phyloP scores from a whole-genome alignment of 2,888 invertebrate species.

The Hermaeophaga mercurialis region DNA sequence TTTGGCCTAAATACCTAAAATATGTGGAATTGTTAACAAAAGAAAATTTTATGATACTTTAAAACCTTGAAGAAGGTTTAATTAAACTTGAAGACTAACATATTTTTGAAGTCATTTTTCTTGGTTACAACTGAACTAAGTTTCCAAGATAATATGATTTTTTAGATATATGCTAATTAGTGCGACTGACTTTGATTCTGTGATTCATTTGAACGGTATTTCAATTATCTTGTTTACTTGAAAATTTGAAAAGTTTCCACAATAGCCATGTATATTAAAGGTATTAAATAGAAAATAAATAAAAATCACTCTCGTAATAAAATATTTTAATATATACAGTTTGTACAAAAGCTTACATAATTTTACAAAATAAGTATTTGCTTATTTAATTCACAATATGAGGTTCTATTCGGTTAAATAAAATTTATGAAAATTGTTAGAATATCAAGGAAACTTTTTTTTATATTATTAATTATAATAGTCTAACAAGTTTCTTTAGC shows the following conservation, averaged over 20 bases:
- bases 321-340: constrained; percentile 54
- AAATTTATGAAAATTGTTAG: constrained; percentile 13
- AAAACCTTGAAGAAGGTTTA: no score
- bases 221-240: constrained; percentile 13
- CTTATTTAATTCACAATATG: constrained; percentile 42
- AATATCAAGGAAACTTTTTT: constrained; percentile 14
- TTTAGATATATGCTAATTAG: not conserved
- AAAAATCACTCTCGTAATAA: constrained; percentile 43
- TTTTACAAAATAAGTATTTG: constrained; percentile 45
- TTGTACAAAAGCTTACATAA: constrained; percentile 54
- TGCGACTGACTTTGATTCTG: not conserved
- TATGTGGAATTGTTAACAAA: no score
- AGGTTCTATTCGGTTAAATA: constrained; percentile 17
- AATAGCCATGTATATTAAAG: constrained; percentile 6
- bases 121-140: no score
- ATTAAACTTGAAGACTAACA: no score
- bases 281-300: constrained; percentile 24
- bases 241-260: constrained; percentile 6
- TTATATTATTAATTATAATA: constrained; percentile 4
- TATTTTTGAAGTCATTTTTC: no score
- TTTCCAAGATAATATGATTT: no score
- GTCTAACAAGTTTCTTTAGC: constrained; percentile 6
- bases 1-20: no score
- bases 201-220: constrained; percentile 3
- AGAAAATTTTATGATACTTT: no score